Conservation (phyloP, 2,113 vertebrate genomes). For the Gambusia affinis region DNA sequence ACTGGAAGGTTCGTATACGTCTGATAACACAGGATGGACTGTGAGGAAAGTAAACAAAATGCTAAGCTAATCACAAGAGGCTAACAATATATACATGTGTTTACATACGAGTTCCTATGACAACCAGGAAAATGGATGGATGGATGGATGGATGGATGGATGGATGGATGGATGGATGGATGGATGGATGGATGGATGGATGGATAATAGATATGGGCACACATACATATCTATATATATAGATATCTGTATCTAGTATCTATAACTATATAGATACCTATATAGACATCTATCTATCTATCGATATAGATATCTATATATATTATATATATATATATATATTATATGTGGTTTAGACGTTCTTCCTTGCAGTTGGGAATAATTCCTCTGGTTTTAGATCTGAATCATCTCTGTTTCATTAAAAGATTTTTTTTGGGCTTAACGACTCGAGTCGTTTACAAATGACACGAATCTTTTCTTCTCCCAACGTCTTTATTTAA, state of each 20-base stretch:
- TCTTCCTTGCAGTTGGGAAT: neutral
- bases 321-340: too few species aligned
- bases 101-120: neutral
- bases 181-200: too few species aligned
- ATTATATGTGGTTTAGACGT: neutral
- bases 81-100: neutral
- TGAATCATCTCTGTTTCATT: neutral
- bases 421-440: neutral
- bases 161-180: too few species aligned
- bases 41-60: slow-evolving; percentile 36
- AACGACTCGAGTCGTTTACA: neutral
- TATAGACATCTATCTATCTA: too few species aligned
- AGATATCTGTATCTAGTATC: too few species aligned
- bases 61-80: slow-evolving; percentile 13
- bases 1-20: slow-evolving; percentile 17
- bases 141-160: too few species aligned
- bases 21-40: slow-evolving; percentile 20
- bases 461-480: neutral
- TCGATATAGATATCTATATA: too few species aligned
- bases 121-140: too few species aligned
- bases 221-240: too few species aligned
- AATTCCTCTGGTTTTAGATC: neutral
- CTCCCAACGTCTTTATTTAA: neutral
- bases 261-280: too few species aligned
- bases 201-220: too few species aligned